A percentile compares a stretch with the other conserved stretches of the same genome.
Evolutionary conservation across 2,113 vertebrate genomes (phyloP).

Genomic region (Rhegmatorhina hoffmannsi): DNA sequence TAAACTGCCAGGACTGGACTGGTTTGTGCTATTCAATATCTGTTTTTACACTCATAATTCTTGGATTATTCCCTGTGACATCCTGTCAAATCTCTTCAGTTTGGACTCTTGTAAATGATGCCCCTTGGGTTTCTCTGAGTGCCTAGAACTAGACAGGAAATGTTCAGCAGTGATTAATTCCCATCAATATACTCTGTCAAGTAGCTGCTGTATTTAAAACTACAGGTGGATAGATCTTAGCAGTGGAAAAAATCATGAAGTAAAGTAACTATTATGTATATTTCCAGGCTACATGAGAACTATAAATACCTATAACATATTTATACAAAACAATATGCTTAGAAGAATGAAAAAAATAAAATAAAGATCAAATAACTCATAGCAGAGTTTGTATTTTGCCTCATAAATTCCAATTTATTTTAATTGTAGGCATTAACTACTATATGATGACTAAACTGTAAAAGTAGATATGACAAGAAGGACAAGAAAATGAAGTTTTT

Average conservation of each 20-base stretch:
- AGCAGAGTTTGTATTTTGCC: neutral
- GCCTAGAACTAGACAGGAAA: constrained; percentile 40
- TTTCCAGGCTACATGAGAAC: neutral
- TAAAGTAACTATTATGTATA: neutral
- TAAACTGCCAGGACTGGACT: neutral
- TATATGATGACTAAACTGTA: neutral
- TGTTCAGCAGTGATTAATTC: constrained; percentile 34
- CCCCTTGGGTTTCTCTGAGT: constrained; percentile 41
- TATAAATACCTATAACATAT: neutral
- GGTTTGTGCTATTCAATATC: neutral
- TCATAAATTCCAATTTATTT: neutral
- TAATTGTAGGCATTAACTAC: neutral
- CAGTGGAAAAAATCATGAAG: neutral
- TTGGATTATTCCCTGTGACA: constrained; percentile 48
- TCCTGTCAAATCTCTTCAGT: constrained; percentile 48
- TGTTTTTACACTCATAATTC: constrained; percentile 24
- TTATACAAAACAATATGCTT: neutral
- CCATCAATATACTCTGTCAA: constrained; percentile 29
- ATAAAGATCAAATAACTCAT: neutral
- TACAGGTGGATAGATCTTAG: neutral
- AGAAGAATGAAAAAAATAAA: neutral
- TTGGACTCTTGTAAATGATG: constrained; percentile 50
- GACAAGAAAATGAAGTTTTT: neutral
- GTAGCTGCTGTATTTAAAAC: neutral
- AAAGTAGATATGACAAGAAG: neutral